Evolutionary conservation across 2,113 vertebrate species (phyloP), one percentile per base, ranked within the genome.

Genomic region (Atractosteus spatula): DNA sequence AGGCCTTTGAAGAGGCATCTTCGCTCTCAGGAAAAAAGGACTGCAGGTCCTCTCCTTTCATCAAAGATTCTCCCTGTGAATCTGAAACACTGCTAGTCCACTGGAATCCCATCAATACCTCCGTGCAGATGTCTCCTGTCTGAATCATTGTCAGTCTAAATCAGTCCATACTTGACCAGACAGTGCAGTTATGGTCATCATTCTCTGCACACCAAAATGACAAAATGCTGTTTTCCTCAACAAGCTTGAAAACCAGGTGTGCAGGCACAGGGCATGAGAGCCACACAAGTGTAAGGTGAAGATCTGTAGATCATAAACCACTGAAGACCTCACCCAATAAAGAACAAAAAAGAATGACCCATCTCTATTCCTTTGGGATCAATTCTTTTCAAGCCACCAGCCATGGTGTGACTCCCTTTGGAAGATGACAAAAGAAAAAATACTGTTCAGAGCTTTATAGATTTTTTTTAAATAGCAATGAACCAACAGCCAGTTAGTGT

Each of bases 321-420:
- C 83, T 69, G 86, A 86, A 86, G 79, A 84, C 83, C 81, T 79
- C 91, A 87, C 88, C 90, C 93, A 93, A 93, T 91, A 88, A 90
- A 93, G 94, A 84, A 74, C 86, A 81, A 83, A 51, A 7, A 51
- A 73, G 75, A 83, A 76, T 72, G 80, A 81, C 76, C 80, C 75
- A 74, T 71, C 74, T 80, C 74, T 82, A 71, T 77, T 87, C 77
- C 81, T 80, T 75, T 74, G 86, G 76, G 78, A 74, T 90, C 84
- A 91, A 91, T 84, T 91, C 88, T 89, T 92, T 92, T 95, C 95
- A 93, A 91, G 96, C 97, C 88, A 99, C 96, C 88, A 99, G 94
- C 97, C 97, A 99, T 17, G 97, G 97, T 56, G 96, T 99, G 85
- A 98, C 95, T 90, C 97, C 97, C 97, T 99, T 92, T 89, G 85